Base-by-base conservation (phyloP, 2,888 invertebrate genomes). In the Tridacna gigas region DNA sequence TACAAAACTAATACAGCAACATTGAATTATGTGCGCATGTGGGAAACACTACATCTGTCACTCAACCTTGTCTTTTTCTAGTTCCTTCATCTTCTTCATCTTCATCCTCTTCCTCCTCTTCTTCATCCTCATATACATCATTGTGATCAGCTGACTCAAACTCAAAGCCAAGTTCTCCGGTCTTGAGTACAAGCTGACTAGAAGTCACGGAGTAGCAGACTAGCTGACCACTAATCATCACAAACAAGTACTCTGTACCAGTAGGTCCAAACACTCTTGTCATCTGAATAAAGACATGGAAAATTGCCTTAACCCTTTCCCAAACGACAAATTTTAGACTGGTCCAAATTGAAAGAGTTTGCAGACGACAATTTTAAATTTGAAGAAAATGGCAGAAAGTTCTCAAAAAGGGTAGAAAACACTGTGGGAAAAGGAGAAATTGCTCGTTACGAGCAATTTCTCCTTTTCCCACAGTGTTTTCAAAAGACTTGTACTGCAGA, bases 211-310 rank as follows among this genome's bases (percentile, higher is more conserved):
- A 93, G 45, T 91, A 83, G 25, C 86, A 88, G n/a, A 83, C 84
- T 12, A 92, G 60, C 18, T 81, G 75, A 15, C 93, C 92, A 37
- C 88, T 86, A 65, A 91, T 77, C 37, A 89, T 88, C 13, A 93
- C 76, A 69, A 93, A 91, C 74, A 93, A 74, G 80, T 93, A 93
- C 20, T 91, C 91, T 22, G 93, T 82, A 20, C 92, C 92, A 13
- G 92, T 92, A 0, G 91, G 89, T 25, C 91, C 92, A 80, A 91
- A 84, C 22, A 90, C 88, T 65, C 90, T 84, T 12, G 88, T 91
- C 0, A 91, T 80, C 92, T 93, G 82, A 51, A 71, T 56, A 22
- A 73, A 76, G n/a, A 28, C 45, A 80, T 5, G 18, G 51, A 15
- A n/a, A n/a, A n/a, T n/a, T 37, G 7, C 37, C 37, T 2, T 37